Base-by-base conservation (phyloP, 2,888 invertebrate genomes). In the Idaea straminata region DNA sequence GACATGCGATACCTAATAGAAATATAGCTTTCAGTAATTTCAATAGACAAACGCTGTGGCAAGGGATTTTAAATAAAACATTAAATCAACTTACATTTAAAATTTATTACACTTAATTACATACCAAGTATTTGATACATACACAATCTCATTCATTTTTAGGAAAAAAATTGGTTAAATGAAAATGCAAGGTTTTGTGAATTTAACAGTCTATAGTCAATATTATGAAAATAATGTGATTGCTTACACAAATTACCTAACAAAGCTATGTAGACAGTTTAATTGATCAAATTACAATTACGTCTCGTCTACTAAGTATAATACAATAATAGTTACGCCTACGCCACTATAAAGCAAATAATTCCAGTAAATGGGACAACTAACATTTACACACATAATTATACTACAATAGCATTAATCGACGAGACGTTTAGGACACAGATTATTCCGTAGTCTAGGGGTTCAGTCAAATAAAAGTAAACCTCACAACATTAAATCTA, bases 381-480 rank as follows among this genome's bases (percentile, higher is more conserved):
- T 58, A 5, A 4, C 58, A 13, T 58, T 58, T 15, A 15, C 15
- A 15, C 5, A 58, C 58, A 58, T 15, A 15, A 58, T 58, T 58
- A 15, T 15, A 4, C 15, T 15, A 15, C 25, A 64, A 25, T 10
- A 62, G 64, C 61, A 62, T 16, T 38, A 65, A 57, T 36, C 58
- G 58, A 61, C 63, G 59, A 15, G 61, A 10, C 62, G 62, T 64
- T 59, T 58, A n/a, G 34, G 25, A 62, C n/a, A 58, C 35, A 62
- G 16, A 61, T 59, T 65, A 25, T 25, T 25, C 25, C 25, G 3
- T 25, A 25, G 61, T 64, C 65, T 66, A 72, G 57, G 25, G 70
- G 65, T 69, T 79, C 73, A 73, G 76, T 77, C 76, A 77, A 74
- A 72, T 66, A 66, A 72, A n/a, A 71, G 63, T 73, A 71, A 71